These are phyloP conservation scores for Cybosia mesomella DNA, from an alignment of 2,888 invertebrate genomes.

Conservation along the genomic window DNA sequence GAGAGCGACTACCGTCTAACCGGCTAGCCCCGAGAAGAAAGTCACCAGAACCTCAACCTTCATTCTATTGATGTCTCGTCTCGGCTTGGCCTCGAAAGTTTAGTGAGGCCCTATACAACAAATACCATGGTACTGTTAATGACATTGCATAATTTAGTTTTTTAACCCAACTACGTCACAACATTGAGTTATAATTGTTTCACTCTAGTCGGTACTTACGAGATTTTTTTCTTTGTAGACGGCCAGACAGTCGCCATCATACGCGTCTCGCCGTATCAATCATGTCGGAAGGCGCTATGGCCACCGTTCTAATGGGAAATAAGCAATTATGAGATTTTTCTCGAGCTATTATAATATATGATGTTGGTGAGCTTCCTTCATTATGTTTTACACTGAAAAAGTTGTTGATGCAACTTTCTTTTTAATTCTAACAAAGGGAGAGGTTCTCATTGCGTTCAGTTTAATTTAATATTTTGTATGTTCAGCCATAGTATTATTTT, in stretches of 20 bases:
- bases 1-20: too few species aligned
- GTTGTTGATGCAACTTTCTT: constrained; percentile 1
- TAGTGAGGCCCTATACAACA: too few species aligned
- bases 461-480: not conserved
- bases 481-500: not conserved
- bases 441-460: not conserved
- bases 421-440: not conserved
- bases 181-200: not conserved
- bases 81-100: too few species aligned
- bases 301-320: constrained; percentile 20
- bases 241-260: constrained; percentile 46
- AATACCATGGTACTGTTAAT: not conserved
- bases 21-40: too few species aligned
- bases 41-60: too few species aligned
- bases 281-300: constrained; percentile 43
- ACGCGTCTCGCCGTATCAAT: constrained; percentile 58
- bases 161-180: not conserved
- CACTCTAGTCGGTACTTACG: not conserved
- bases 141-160: not conserved
- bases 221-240: constrained; percentile 37
- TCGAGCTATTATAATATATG: not conserved
- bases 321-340: constrained; percentile 19
- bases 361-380: not conserved
- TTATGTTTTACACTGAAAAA: not conserved
- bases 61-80: too few species aligned